phyloP scores from a whole-genome alignment of 2,113 vertebrate species.

The Amblyopsis rosae region DNA sequence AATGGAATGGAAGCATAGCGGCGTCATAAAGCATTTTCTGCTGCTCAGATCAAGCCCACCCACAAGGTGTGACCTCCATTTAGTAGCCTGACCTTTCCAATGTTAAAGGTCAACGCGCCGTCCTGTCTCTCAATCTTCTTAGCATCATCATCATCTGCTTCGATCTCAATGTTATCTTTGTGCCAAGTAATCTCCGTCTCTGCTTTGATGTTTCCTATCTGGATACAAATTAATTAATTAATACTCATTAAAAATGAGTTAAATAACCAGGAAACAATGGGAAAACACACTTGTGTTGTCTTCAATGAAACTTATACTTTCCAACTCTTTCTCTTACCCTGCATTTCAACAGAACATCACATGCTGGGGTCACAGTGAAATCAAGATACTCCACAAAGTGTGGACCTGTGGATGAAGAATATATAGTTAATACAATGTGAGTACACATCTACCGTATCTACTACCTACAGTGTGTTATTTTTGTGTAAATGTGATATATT shows the following conservation, averaged over 20 bases:
- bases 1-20: slow-evolving; percentile 39
- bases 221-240: not conserved
- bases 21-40: slow-evolving; percentile 20
- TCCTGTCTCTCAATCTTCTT: slow-evolving; percentile 81
- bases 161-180: slow-evolving; percentile 91
- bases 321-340: slow-evolving; percentile 78
- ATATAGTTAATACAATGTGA: not conserved
- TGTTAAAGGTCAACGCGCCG: slow-evolving; percentile 87
- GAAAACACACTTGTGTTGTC: not conserved
- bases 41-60: slow-evolving; percentile 32
- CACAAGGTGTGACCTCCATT: slow-evolving; percentile 19
- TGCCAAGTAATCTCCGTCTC: slow-evolving; percentile 93
- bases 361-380: slow-evolving; percentile 90
- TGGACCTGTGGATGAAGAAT: slow-evolving; percentile 81
- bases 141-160: slow-evolving; percentile 90
- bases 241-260: not conserved
- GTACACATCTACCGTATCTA: not conserved
- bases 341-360: slow-evolving; percentile 92
- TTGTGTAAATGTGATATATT: not conserved
- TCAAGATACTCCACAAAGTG: slow-evolving; percentile 95
- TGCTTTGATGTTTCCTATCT: slow-evolving; percentile 95
- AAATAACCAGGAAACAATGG: not conserved
- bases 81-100: slow-evolving; percentile 87
- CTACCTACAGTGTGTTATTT: not conserved
- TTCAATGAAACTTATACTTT: not conserved